phyloP scores from a whole-genome alignment of 2,888 invertebrate genomes.

The Acleris laterana region DNA sequence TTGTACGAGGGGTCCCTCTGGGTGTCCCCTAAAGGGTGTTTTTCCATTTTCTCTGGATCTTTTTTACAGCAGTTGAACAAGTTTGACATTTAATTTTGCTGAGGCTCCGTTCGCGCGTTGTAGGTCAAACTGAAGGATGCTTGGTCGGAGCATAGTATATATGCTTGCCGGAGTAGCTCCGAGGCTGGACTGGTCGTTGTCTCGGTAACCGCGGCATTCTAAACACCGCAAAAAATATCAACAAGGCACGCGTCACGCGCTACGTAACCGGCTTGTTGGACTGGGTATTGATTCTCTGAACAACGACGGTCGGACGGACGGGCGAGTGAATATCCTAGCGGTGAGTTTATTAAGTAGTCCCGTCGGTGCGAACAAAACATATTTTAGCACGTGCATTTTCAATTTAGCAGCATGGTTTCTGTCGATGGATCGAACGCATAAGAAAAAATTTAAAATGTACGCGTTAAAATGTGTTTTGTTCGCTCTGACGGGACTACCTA shows the following conservation, averaged over 20 bases:
- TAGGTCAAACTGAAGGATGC: slow-evolving; percentile 49
- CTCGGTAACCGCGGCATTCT: slow-evolving; percentile 53
- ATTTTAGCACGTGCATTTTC: too few relatives aligned
- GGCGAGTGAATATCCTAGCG: too few relatives aligned
- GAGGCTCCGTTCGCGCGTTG: slow-evolving; percentile 20
- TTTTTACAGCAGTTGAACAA: slow-evolving; percentile 54
- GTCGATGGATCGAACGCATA: too few relatives aligned
- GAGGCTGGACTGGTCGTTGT: slow-evolving; percentile 59
- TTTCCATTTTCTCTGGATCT: slow-evolving; percentile 46
- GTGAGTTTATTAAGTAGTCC: too few relatives aligned
- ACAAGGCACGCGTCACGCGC: slow-evolving; percentile 57
- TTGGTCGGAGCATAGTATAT: slow-evolving; percentile 63
- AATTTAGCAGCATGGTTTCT: too few relatives aligned
- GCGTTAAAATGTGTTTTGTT: too few relatives aligned
- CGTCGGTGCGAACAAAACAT: too few relatives aligned
- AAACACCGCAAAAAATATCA: slow-evolving; percentile 61
- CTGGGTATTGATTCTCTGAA: too few relatives aligned
- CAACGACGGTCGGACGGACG: too few relatives aligned
- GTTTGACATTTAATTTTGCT: slow-evolving; percentile 50
- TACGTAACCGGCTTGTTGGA: slow-evolving; percentile 29
- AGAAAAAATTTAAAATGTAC: too few relatives aligned
- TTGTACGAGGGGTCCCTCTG: not conserved
- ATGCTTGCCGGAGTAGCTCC: slow-evolving; percentile 61
- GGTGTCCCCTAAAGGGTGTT: slow-evolving; percentile 6
- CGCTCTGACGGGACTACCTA: too few relatives aligned